Evolutionary conservation across 1,140 invertebrate genomes (phyloP).

Genomic region (Gonatopus flavifemur): DNA sequence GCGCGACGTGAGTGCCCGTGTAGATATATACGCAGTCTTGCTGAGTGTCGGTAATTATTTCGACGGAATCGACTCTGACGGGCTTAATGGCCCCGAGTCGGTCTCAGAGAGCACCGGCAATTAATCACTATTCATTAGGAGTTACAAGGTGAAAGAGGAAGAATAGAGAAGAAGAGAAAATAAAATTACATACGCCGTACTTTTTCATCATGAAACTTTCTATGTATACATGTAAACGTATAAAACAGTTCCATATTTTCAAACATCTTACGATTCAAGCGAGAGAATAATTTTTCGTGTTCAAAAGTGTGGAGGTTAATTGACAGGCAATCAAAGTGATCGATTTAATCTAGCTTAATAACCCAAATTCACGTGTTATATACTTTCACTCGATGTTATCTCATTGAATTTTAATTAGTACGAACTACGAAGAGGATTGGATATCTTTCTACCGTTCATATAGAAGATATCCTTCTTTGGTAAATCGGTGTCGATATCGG

Average conservation of each 20-base stretch:
- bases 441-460: no score
- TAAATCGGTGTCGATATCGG: background rate
- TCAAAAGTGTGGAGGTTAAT: no score
- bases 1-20: constrained; percentile 10
- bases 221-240: background rate
- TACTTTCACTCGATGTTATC: no score
- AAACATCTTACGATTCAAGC: constrained; percentile 25
- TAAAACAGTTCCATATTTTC: no score
- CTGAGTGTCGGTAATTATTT: constrained; percentile 41
- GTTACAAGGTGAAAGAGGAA: constrained; percentile 35
- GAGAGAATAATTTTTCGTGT: no score
- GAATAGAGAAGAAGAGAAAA: constrained; percentile 33
- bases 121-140: constrained; percentile 45
- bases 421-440: no score
- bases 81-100: constrained; percentile 40
- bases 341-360: no score
- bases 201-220: constrained; percentile 23
- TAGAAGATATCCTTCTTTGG: no score
- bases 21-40: constrained; percentile 6
- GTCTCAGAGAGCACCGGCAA: constrained; percentile 39
- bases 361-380: no score
- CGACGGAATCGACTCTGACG: constrained; percentile 42
- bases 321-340: no score
- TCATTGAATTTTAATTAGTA: no score
- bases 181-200: constrained; percentile 36